Conservation (phyloP, 2,113 vertebrate species). For the Calyptomena viridis region DNA sequence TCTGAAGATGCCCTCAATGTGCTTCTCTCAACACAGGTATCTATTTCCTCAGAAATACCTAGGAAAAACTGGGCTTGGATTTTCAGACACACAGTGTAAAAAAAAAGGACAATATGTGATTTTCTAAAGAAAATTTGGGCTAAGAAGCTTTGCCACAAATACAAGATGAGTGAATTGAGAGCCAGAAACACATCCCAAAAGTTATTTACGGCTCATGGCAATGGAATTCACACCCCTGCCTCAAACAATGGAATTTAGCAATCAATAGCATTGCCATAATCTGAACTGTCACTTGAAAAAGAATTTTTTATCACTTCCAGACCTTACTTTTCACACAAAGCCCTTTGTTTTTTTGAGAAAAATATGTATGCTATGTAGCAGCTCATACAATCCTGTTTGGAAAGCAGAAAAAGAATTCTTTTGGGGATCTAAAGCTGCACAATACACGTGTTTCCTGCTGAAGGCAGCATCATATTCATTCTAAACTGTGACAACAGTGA, state of each 20-base stretch:
- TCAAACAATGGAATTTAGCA: not conserved
- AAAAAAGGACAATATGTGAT: not conserved
- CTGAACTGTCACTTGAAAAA: not conserved
- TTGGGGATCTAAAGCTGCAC: not conserved
- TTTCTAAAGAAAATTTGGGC: not conserved
- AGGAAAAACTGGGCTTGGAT: not conserved
- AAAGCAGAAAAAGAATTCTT: not conserved
- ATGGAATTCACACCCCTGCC: not conserved
- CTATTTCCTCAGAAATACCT: not conserved
- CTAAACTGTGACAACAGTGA: not conserved
- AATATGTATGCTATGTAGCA: not conserved
- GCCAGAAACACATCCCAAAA: not conserved
- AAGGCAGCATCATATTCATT: accelerated
- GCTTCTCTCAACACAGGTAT: not conserved
- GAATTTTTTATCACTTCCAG: not conserved
- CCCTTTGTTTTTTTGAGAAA: not conserved
- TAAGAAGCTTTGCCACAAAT: not conserved
- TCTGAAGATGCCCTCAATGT: not conserved
- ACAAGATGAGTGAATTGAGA: not conserved
- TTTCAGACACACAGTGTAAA: not conserved
- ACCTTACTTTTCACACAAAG: not conserved
- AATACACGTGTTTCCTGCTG: accelerated
- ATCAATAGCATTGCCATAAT: not conserved
- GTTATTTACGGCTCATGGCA: not conserved
- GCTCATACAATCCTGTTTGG: not conserved